A percentile compares a stretch with the other conserved stretches of the same genome.
Evolutionary conservation across 2,113 vertebrate species (phyloP).

Genomic region (Toxotes chatareus): DNA sequence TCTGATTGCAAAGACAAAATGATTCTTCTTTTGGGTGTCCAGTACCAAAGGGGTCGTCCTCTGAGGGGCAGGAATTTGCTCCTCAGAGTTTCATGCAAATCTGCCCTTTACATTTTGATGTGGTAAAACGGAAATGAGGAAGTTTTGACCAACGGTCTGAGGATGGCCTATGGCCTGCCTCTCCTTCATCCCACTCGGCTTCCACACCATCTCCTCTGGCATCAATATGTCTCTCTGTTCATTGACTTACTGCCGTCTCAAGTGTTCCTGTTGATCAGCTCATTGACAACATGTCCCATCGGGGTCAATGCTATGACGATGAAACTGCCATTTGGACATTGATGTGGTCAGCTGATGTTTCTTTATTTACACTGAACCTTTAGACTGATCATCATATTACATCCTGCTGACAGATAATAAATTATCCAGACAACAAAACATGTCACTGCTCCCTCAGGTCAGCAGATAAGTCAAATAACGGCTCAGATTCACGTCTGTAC

Average conservation of each 20-base stretch:
- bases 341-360: conserved; percentile 34
- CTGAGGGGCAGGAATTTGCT: too few relatives aligned
- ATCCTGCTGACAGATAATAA: background rate
- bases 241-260: background rate
- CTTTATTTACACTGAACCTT: conserved; percentile 44
- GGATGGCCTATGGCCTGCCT: background rate
- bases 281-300: conserved; percentile 48
- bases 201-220: background rate
- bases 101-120: too few relatives aligned
- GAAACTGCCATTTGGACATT: conserved; percentile 45
- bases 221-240: conserved; percentile 2
- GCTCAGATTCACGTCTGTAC: background rate
- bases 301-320: conserved; percentile 36
- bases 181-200: conserved; percentile 11
- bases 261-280: conserved; percentile 36
- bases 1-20: too few relatives aligned
- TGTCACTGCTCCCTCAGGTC: background rate
- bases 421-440: background rate
- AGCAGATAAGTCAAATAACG: background rate
- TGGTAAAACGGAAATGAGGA: too few relatives aligned
- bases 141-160: too few relatives aligned
- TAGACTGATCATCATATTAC: background rate
- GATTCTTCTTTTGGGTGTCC: too few relatives aligned
- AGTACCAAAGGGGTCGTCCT: too few relatives aligned
- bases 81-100: too few relatives aligned